These are phyloP conservation scores for Eonycteris spelaea DNA, from an alignment of 2,113 vertebrate species.

Conservation along the genomic window DNA sequence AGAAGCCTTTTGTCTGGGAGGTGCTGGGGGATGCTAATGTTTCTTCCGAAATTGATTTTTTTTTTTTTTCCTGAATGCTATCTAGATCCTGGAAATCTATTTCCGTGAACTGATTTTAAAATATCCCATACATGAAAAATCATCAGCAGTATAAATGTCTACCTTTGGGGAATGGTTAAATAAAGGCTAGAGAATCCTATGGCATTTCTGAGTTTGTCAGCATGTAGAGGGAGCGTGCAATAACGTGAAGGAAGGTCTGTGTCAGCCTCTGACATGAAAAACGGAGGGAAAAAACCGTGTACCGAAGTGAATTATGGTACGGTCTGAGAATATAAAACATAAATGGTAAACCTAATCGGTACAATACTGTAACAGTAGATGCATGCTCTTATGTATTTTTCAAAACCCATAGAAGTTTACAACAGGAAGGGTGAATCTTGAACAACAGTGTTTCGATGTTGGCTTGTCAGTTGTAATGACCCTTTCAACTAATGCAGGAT, in stretches of 20 bases:
- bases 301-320: neutral
- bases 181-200: rapidly evolving
- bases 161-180: neutral
- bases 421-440: neutral
- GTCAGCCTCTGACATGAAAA: neutral
- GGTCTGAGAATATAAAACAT: neutral
- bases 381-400: neutral
- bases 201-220: neutral
- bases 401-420: neutral
- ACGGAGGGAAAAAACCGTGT: neutral
- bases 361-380: neutral
- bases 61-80: neutral
- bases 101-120: neutral
- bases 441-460: neutral
- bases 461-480: neutral
- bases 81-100: neutral
- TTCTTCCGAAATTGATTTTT: neutral
- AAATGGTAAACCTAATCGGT: rapidly evolving
- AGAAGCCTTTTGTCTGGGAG: slow-evolving; percentile 28
- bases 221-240: rapidly evolving
- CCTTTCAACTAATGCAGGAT: neutral
- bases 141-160: neutral
- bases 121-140: neutral
- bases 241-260: neutral
- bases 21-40: neutral